These are phyloP conservation scores for Loris lydekkerianus DNA, from an alignment of 2,797 vertebrate species.

Conservation along the genomic window DNA sequence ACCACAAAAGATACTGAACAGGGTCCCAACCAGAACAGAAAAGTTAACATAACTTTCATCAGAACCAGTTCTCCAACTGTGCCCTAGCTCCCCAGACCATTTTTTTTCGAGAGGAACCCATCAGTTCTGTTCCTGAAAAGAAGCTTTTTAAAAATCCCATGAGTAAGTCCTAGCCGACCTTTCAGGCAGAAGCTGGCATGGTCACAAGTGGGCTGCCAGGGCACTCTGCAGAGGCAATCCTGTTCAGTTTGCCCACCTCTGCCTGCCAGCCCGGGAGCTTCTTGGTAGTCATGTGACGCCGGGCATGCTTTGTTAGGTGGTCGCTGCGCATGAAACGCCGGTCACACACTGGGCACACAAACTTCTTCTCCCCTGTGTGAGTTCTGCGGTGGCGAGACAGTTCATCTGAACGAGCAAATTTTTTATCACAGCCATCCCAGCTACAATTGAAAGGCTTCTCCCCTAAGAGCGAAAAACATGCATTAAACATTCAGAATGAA, in stretches of 20 bases:
- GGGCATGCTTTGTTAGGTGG: slow-evolving; percentile 97
- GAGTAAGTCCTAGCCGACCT: neutral
- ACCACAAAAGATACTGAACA: slow-evolving; percentile 64
- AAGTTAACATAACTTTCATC: slow-evolving; percentile 51
- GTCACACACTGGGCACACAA: slow-evolving; percentile 95
- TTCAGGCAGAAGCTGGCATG: slow-evolving; percentile 77
- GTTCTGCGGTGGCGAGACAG: slow-evolving; percentile 97
- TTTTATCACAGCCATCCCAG: slow-evolving; percentile 98
- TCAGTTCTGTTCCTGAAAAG: slow-evolving; percentile 50
- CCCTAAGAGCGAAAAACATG: slow-evolving; percentile 87
- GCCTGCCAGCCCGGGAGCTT: slow-evolving; percentile 93
- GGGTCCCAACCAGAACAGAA: slow-evolving; percentile 71
- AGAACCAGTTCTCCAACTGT: slow-evolving; percentile 40
- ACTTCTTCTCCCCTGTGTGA: slow-evolving; percentile 98
- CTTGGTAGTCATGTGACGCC: slow-evolving; percentile 95
- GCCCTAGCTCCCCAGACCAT: neutral
- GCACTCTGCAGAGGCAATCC: slow-evolving; percentile 85
- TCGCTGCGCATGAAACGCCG: slow-evolving; percentile 99
- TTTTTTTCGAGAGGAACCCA: neutral
- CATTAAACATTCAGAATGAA: rapidly evolving
- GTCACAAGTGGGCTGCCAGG: slow-evolving; percentile 88
- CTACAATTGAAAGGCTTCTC: slow-evolving; percentile 98
- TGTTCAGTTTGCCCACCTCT: slow-evolving; percentile 91
- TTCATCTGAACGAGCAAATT: slow-evolving; percentile 97
- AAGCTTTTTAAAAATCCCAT: neutral